Evolutionary conservation across 2,797 vertebrate species (phyloP), one percentile per base, ranked within the genome.

Genomic region (Spheniscus humboldti): DNA sequence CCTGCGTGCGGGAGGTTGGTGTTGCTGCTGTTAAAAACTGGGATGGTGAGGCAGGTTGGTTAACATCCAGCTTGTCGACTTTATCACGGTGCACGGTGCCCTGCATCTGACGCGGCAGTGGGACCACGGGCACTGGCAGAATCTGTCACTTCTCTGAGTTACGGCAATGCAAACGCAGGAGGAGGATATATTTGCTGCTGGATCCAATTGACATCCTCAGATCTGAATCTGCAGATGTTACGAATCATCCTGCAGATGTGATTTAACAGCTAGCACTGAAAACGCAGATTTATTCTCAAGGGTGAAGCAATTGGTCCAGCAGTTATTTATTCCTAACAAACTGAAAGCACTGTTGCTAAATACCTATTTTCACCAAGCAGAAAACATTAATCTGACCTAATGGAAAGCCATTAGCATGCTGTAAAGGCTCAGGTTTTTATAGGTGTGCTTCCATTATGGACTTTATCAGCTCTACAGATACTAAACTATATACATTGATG

Each of bases 401-500:
- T 91, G 79, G 82, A 92, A 96, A 94, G 56, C 76, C 87, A 95
- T 95, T 96, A 96, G 89, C 69, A 76, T 88, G 89, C 82, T 86
- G 57, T 39, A 95, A 88, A 91, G 73, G 69, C 55, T 92, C 71
- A 53, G 28, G 67, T 56, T 95, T 96, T 94, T 91, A 90, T 35
- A 90, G 76, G 52, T 2, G 2, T 64, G 39, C 79, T 79, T 81
- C 93, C 85, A 81, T 94, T 88, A 91, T 7, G 60, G 79, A 90
- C 76, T 64, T 92, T 60, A 94, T 62, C 59, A 88, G 67, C 76
- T 79, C 28, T 56, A 47, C 18, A 75, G 53, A 80, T 73, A 73
- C 60, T 59, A 69, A 86, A 77, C 74, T 87, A 25, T 81, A 69
- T 5, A 57, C 10, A 37, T 6, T 4, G 30, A 37, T 66, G 76